phyloP scores from a whole-genome alignment of 2,113 vertebrate species.

The Sander lucioperca region DNA sequence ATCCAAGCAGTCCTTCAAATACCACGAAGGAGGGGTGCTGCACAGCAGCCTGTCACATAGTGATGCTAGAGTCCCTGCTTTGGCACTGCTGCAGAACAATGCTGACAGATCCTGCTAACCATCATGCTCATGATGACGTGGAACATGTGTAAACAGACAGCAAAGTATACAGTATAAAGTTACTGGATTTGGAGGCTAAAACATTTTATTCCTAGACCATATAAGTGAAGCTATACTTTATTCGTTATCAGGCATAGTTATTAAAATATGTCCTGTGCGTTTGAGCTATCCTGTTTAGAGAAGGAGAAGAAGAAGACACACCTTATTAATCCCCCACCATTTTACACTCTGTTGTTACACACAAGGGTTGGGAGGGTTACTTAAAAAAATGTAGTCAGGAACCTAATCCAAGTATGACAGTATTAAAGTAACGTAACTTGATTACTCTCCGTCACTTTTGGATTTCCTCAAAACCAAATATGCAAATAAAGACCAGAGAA shows the following conservation, averaged over 20 bases:
- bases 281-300: not conserved
- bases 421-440: too few relatives aligned
- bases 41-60: not conserved
- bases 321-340: too few relatives aligned
- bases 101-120: slow-evolving; percentile 29
- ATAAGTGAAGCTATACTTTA: not conserved
- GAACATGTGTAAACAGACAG: not conserved
- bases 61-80: not conserved
- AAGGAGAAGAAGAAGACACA: too few relatives aligned
- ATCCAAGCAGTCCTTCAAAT: not conserved
- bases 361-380: too few relatives aligned
- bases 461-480: too few relatives aligned
- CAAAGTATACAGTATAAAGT: not conserved
- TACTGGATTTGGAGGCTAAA: not conserved
- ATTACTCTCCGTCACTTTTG: too few relatives aligned
- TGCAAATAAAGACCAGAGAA: too few relatives aligned
- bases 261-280: not conserved
- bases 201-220: not conserved
- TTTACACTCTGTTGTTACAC: too few relatives aligned
- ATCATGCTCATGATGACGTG: slow-evolving; percentile 3
- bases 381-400: too few relatives aligned
- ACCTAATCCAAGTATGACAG: too few relatives aligned
- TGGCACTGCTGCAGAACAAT: slow-evolving; percentile 4
- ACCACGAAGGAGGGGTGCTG: not conserved
- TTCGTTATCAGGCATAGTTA: too few relatives aligned